phyloP scores from a whole-genome alignment of 2,797 vertebrate genomes.

The Acipenser transmontanus region DNA sequence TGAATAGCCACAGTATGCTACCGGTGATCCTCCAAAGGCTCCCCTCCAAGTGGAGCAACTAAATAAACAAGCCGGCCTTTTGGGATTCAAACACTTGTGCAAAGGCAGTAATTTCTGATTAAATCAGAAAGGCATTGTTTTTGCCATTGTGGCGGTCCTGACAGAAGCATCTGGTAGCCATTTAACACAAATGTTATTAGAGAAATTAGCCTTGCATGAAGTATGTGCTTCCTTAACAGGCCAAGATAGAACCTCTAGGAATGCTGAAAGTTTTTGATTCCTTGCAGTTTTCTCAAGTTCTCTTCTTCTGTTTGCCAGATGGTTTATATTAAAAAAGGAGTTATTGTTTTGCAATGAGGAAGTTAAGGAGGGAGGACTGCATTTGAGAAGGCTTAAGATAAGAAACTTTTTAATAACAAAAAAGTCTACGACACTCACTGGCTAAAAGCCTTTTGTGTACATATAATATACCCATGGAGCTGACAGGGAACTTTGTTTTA shows the following conservation, averaged over 20 bases:
- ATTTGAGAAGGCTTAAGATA: not conserved
- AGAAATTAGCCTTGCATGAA: constrained; percentile 67
- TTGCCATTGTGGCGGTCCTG: constrained; percentile 55
- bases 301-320: constrained; percentile 34
- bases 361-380: not conserved
- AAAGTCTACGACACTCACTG: no score
- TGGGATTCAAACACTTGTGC: constrained; percentile 37
- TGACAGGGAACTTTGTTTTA: no score
- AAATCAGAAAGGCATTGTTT: constrained; percentile 54
- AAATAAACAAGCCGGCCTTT: constrained; percentile 43
- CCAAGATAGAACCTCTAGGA: constrained; percentile 54
- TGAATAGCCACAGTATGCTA: constrained; percentile 22
- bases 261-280: constrained; percentile 39
- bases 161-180: constrained; percentile 59
- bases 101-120: constrained; percentile 38
- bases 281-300: constrained; percentile 20
- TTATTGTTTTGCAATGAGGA: not conserved
- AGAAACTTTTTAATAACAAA: not conserved
- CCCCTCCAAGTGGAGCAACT: constrained; percentile 47
- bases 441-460: no score
- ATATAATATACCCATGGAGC: no score
- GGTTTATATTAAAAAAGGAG: constrained; percentile 36
- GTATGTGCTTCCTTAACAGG: constrained; percentile 50
- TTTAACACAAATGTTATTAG: constrained; percentile 68
- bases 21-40: constrained; percentile 27